A percentile compares a stretch with the other conserved stretches of the same genome.
Conservation (phyloP, 2,888 invertebrate genomes). For the Neocrepidodera transversa region DNA sequence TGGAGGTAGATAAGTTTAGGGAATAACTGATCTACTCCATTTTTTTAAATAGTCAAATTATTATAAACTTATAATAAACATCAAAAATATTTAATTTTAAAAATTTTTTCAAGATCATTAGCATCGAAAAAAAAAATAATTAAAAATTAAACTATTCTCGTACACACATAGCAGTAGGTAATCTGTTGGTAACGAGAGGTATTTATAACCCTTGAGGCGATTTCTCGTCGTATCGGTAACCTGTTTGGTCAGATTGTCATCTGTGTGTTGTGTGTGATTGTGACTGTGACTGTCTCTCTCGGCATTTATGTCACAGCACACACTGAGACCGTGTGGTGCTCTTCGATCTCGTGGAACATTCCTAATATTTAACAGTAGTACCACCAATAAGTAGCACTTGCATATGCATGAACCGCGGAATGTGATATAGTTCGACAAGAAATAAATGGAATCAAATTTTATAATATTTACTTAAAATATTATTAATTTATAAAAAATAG, state of each 20-base stretch:
- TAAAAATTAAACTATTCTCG: conserved; percentile 49
- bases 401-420: neutral
- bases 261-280: conserved; percentile 61
- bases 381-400: neutral
- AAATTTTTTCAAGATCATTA: too few species aligned
- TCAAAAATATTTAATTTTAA: too few species aligned
- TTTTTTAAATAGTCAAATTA: too few species aligned
- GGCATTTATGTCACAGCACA: conserved; percentile 66
- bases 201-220: conserved; percentile 52
- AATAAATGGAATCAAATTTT: too few species aligned
- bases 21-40: too few species aligned
- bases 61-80: too few species aligned
- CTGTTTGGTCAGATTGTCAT: conserved; percentile 69
- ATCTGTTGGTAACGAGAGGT: conserved; percentile 42
- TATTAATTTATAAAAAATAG: too few species aligned
- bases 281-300: conserved; percentile 53
- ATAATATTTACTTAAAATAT: too few species aligned
- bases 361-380: neutral
- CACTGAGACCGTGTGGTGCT: conserved; percentile 42
- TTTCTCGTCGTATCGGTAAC: conserved; percentile 58
- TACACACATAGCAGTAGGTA: conserved; percentile 14
- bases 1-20: too few species aligned
- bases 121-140: conserved; percentile 4
- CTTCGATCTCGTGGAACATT: neutral
- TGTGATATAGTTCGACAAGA: too few species aligned